These are phyloP conservation scores for Liodrosophila aerea DNA, from an alignment of 2,888 invertebrate species.

Conservation along the genomic window DNA sequence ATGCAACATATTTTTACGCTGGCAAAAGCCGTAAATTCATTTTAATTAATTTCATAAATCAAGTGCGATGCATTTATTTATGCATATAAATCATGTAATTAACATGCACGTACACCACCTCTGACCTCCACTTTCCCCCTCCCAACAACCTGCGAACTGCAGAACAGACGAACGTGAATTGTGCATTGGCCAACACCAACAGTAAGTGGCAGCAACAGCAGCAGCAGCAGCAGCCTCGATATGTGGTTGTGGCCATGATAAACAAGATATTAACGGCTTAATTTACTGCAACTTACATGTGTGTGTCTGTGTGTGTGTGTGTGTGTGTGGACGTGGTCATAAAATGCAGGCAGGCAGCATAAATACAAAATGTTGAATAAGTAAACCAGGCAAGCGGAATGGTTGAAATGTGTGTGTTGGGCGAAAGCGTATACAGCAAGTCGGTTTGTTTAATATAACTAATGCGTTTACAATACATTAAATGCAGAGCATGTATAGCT, in stretches of 20 bases:
- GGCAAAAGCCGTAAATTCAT: conserved; percentile 46
- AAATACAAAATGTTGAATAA: conserved; percentile 76
- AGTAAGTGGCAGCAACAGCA: conserved; percentile 1
- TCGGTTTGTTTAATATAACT: conserved; percentile 11
- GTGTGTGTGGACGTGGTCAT: conserved; percentile 45
- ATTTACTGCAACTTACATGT: conserved; percentile 62
- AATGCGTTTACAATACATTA: conserved; percentile 9
- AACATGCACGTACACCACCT: conserved; percentile 64
- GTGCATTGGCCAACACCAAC: conserved; percentile 7
- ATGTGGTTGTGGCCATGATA: conserved; percentile 52
- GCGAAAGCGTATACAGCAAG: conserved; percentile 4
- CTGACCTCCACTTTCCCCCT: neutral
- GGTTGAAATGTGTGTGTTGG: neutral
- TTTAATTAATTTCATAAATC: conserved; percentile 76
- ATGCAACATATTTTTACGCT: conserved; percentile 60
- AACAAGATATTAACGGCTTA: conserved; percentile 78
- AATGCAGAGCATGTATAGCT: too few relatives aligned
- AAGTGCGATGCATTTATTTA: conserved; percentile 62
- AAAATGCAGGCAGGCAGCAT: conserved; percentile 67
- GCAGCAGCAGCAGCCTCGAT: conserved; percentile 5
- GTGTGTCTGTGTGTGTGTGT: conserved; percentile 28
- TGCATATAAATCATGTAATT: conserved; percentile 75
- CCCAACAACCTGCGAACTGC: conserved; percentile 18
- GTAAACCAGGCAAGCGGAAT: conserved; percentile 52
- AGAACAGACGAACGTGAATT: conserved; percentile 13